Percentiles rank a stretch among this genome's conserved stretches.
Evolutionary conservation across 2,113 vertebrate species (phyloP).

Genomic region (Athene noctua): DNA sequence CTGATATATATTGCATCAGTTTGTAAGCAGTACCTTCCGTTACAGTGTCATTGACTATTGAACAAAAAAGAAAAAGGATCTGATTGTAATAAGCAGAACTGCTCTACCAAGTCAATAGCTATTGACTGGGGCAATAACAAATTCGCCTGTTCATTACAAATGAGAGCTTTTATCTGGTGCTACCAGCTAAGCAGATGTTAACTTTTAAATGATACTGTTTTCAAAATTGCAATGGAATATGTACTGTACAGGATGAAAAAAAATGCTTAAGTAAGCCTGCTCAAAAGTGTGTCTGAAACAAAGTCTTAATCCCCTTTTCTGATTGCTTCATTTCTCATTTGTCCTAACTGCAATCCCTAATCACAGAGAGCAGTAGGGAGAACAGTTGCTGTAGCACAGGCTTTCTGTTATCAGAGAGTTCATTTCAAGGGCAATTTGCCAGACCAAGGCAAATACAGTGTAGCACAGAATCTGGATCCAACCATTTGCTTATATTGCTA

Average conservation of each 20-base stretch:
- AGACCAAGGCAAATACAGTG: neutral
- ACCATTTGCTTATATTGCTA: neutral
- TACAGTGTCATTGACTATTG: conserved; percentile 46
- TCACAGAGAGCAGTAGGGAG: neutral
- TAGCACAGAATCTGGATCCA: neutral
- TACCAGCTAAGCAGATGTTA: conserved; percentile 32
- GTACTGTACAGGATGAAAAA: neutral
- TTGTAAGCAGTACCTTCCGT: conserved; percentile 54
- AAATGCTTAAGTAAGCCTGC: neutral
- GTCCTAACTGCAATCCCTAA: neutral
- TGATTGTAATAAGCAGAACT: conserved; percentile 42
- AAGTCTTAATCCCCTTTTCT: neutral
- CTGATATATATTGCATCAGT: conserved; percentile 21
- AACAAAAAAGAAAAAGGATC: conserved; percentile 40
- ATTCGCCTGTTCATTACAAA: neutral
- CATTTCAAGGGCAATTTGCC: conserved; percentile 3
- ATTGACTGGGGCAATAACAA: conserved; percentile 26
- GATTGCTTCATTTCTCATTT: neutral
- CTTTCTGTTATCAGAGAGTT: neutral
- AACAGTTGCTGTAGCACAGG: neutral
- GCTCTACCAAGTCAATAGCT: conserved; percentile 8
- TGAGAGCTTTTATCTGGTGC: neutral
- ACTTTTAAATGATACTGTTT: conserved; percentile 1
- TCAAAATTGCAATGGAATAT: neutral
- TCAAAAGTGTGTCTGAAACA: neutral